Evolutionary conservation across 2,113 vertebrate species (phyloP), one percentile per base, ranked within the genome.

Genomic region (Nanorana parkeri): DNA sequence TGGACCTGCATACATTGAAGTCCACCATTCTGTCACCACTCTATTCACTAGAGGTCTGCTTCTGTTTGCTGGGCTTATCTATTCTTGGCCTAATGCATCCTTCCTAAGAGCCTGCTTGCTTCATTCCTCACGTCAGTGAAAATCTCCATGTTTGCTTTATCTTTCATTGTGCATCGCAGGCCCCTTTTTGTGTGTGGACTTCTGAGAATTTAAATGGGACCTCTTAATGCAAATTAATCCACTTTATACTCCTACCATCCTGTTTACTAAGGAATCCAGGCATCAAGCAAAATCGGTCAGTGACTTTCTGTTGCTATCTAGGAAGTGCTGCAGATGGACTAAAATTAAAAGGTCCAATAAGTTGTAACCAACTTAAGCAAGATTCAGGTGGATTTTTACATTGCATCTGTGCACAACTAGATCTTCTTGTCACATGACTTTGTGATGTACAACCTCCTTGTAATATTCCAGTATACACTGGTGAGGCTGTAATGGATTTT

Each of bases 61-160:
- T 65, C 58, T 77, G 60, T 77, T 77, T 77, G 63, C 74, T 51
- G 36, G 64, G 5, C 21, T 52, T 20, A 11, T 66, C 19, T 68
- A 7, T 68, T 41, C 21, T 36, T 15, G 29, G 47, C 21, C 51
- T 68, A 67, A 66, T 66, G 29, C 76, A 17, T 29, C 77, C 56
- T n/a, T 56, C 51, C 17, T 55, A 55, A 65, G 60, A 77, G 47
- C 55, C n/a, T 23, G 47, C 63, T 32, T 3, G 41, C 24, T 51
- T 54, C 21, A 71, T 67, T 47, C 23, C 60, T 67, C 15, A 51
- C 23, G 24, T 24, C 75, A 51, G 24, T 77, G 16, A 26, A 51
- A 77, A 26, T 54, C 24, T 54, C 58, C 3, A 21, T 66, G 32
- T 29, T 67, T 78, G 63, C 64, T 55, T 65, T 67, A 56, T 54